Evolutionary conservation across 1,140 invertebrate species (phyloP).

Genomic region (Meloidogyne floridensis): DNA sequence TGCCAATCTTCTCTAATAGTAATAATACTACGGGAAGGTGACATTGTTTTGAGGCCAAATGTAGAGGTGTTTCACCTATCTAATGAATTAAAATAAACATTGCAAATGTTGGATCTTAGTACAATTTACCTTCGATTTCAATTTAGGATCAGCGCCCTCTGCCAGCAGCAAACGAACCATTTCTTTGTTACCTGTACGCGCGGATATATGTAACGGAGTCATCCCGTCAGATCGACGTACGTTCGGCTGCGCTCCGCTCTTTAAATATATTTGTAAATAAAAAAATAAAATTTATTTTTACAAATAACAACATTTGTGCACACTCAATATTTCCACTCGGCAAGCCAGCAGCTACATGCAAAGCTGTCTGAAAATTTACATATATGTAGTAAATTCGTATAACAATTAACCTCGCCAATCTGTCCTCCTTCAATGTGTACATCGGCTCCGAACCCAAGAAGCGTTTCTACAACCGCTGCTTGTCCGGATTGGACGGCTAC

Average conservation of each 20-base stretch:
- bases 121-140: conserved; percentile 48
- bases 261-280: conserved; percentile 69
- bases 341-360: conserved; percentile 86
- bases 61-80: conserved; percentile 76
- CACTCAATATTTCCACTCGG: conserved; percentile 85
- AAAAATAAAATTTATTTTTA: too few species aligned
- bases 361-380: conserved; percentile 73
- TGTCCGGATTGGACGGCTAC: conserved; percentile 95
- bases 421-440: conserved; percentile 81
- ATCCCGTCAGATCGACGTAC: conserved; percentile 70
- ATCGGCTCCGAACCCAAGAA: conserved; percentile 92
- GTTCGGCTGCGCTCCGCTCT: conserved; percentile 94
- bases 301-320: conserved; percentile 80
- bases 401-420: conserved; percentile 34
- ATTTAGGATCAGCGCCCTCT: conserved; percentile 67
- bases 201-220: conserved; percentile 69
- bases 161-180: conserved; percentile 67
- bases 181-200: conserved; percentile 66
- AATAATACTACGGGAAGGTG: conserved; percentile 68
- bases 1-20: conserved; percentile 65
- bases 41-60: conserved; percentile 69
- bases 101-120: too few species aligned
- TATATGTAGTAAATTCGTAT: too few species aligned
- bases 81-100: conserved; percentile 69
- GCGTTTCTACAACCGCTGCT: conserved; percentile 89